Base-by-base conservation (phyloP, 2,888 invertebrate species). In the Eretmocerus hayati region DNA sequence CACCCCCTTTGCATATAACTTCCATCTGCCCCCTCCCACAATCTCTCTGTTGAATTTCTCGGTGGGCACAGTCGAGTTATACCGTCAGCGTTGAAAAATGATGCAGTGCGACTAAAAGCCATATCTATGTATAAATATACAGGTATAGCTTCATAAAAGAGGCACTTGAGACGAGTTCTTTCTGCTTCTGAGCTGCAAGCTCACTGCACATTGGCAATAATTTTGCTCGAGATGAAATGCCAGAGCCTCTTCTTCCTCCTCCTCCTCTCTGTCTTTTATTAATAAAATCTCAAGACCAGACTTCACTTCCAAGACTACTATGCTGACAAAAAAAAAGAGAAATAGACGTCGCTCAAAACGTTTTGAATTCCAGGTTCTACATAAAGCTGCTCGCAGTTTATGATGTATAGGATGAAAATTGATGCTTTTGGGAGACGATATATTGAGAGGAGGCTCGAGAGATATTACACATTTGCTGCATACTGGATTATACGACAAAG, bases 41-140 rank as follows among this genome's bases (percentile, higher is more conserved):
- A 33, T 30, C 30, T 30, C 30, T 30, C 30, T 30, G 8, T 30
- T 13, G 6, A 6, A 6, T 30, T 30, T 30, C 30, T 30, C 30
- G n/a, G n/a, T n/a, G n/a, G n/a, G n/a, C n/a, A n/a, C n/a, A n/a
- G n/a, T n/a, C n/a, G n/a, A n/a, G n/a, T n/a, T n/a, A n/a, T n/a
- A n/a, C n/a, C n/a, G n/a, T n/a, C n/a, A 9, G 59, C 61, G 62
- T 67, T 69, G 69, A 69, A 67, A 69, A 69, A 69, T 69, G 69
- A 67, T 69, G 59, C 59, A 62, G 55, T 58, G 58, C 59, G 58
- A 56, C 65, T 64, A 61, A 65, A 62, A 63, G 64, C 36, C 62
- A 60, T 58, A 58, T 63, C 62, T 59, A 60, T 26, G 5, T 5
- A 16, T n/a, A n/a, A n/a, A n/a, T n/a, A n/a, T n/a, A 6, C 6